These are phyloP conservation scores for Dromas ardeola DNA, from an alignment of 2,113 vertebrate species.

Conservation along the genomic window DNA sequence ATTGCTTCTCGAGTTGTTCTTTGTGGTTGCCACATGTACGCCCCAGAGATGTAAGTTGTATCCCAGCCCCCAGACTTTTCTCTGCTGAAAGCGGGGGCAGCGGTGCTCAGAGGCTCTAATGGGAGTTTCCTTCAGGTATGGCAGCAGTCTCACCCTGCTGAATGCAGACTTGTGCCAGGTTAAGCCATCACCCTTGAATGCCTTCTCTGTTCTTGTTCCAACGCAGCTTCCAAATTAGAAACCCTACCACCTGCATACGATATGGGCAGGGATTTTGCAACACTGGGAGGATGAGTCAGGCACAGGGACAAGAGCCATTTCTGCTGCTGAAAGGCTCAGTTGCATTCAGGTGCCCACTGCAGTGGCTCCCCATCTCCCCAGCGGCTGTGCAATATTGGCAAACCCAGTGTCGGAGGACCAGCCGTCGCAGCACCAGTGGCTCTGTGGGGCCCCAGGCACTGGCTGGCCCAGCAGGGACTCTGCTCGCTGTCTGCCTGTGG, in stretches of 20 bases:
- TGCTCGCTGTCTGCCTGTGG: neutral
- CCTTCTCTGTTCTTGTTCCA: conserved; percentile 24
- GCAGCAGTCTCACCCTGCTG: neutral
- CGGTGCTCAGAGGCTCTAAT: neutral
- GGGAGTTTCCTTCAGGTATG: neutral
- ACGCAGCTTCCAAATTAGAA: neutral
- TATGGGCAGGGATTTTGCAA: conserved; percentile 4
- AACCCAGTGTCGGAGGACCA: neutral
- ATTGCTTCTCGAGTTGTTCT: neutral
- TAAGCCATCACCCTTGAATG: neutral
- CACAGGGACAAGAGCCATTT: neutral
- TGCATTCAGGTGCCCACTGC: neutral
- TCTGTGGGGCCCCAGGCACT: neutral
- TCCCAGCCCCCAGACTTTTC: neutral
- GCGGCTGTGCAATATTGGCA: neutral
- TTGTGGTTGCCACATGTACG: neutral
- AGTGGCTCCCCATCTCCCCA: neutral
- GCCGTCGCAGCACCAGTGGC: neutral
- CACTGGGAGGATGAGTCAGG: conserved; percentile 16
- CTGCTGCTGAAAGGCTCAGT: neutral
- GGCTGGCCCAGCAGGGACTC: neutral
- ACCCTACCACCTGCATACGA: neutral
- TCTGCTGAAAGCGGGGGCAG: neutral
- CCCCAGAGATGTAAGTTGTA: neutral
- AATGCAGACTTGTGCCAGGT: neutral